Evolutionary conservation across 2,888 invertebrate genomes (phyloP).

Genomic region (Drosophila peninsularis): DNA sequence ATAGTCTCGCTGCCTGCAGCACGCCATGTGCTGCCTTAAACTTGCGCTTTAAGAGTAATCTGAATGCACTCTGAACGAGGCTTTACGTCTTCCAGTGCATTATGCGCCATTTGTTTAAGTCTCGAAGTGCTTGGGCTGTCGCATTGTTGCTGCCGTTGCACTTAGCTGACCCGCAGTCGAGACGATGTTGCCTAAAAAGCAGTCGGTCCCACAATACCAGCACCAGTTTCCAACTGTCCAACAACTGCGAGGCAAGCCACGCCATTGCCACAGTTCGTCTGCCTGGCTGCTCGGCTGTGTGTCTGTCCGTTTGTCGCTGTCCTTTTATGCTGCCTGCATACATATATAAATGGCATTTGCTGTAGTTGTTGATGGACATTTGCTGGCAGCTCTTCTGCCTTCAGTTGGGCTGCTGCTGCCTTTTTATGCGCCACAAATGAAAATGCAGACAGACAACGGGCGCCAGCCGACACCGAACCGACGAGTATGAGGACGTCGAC

Average conservation of each 20-base stretch:
- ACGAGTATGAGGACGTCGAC: slow-evolving; percentile 33
- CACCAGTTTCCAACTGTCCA: slow-evolving; percentile 31
- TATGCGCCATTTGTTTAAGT: slow-evolving; percentile 38
- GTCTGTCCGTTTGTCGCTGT: slow-evolving; percentile 41
- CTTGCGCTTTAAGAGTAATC: slow-evolving; percentile 31
- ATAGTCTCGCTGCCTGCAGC: not conserved
- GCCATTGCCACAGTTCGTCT: slow-evolving; percentile 13
- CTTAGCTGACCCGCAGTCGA: slow-evolving; percentile 67
- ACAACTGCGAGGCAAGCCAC: slow-evolving; percentile 23
- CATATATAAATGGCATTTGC: slow-evolving; percentile 48
- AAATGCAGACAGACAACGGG: slow-evolving; percentile 80
- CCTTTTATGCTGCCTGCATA: slow-evolving; percentile 57
- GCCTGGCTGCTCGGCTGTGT: slow-evolving; percentile 20
- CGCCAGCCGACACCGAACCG: slow-evolving; percentile 61
- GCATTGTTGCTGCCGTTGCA: slow-evolving; percentile 60
- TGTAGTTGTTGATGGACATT: slow-evolving; percentile 77
- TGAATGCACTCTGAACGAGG: slow-evolving; percentile 17
- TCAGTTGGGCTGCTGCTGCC: slow-evolving; percentile 53
- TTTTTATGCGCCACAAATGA: slow-evolving; percentile 77
- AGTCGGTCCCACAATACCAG: slow-evolving; percentile 19
- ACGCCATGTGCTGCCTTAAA: slow-evolving; percentile 27
- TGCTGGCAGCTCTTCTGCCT: slow-evolving; percentile 76
- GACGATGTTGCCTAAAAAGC: slow-evolving; percentile 45
- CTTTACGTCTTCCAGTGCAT: slow-evolving; percentile 33
- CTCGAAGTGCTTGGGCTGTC: slow-evolving; percentile 12